Base-by-base conservation (phyloP, 2,797 vertebrate genomes). In the Periophthalmus magnuspinnatus region DNA sequence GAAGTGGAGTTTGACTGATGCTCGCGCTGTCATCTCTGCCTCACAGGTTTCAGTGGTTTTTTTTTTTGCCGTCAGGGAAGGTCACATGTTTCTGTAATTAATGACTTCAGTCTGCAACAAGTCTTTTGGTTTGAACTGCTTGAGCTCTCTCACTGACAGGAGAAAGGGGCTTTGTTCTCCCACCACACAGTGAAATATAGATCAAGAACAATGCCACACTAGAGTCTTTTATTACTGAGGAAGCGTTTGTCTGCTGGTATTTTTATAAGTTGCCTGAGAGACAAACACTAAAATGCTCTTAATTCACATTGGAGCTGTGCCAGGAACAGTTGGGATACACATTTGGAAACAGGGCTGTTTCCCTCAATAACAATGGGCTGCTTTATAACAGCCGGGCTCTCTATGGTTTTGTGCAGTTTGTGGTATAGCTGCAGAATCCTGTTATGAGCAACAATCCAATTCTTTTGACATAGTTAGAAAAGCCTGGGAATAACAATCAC, bases 391-490 rank as follows among this genome's bases (percentile, higher is more conserved):
- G 76, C 82, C 86, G 83, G 86, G 86, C 79, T 83, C 89, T 86
- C 86, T 89, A 86, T 88, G 85, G 77, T 81, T 89, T 84, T 90
- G 68, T 88, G 81, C 78, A 82, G 82, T 77, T 78, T 88, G 87
- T 84, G 85, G 85, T 89, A 81, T 80, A 83, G 77, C 89, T 90
- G 86, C 90, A 84, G 90, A 89, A 91, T 92, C 90, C 90, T 90
- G 90, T 92, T 91, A 89, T 91, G 90, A 86, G 76, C 82, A 90
- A 90, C 87, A 89, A 90, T 88, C 84, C 84, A 86, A 90, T 88
- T 86, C 82, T 84, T 90, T 86, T 88, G 80, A 86, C 86, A 88
- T 76, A 84, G 85, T 74, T 82, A 83, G 81, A 88, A 88, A 84
- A 86, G 84, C 69, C 79, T 13, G 76, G 78, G 84, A 91, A 89